Conservation (phyloP, 2,888 invertebrate genomes). For the Dascillus cervinus region DNA sequence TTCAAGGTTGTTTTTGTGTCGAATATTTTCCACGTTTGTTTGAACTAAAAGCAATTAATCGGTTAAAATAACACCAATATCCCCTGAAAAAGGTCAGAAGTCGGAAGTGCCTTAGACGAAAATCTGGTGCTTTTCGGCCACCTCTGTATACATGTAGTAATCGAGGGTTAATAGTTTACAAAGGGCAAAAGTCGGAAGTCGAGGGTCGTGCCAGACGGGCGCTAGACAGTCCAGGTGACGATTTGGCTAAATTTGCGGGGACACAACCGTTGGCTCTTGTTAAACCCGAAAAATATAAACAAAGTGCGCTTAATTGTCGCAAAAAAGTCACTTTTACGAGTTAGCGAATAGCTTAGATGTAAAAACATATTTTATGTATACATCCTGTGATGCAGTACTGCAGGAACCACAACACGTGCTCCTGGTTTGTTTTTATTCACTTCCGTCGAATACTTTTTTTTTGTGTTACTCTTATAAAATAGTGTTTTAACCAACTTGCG, state of each 20-base stretch:
- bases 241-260: too few species aligned
- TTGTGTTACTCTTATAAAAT: slow-evolving; percentile 13
- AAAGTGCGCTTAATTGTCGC: too few species aligned
- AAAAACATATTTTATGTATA: slow-evolving; percentile 9
- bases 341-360: too few species aligned
- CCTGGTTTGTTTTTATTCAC: slow-evolving; percentile 31
- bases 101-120: slow-evolving; percentile 4
- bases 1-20: too few species aligned
- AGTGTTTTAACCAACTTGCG: too few species aligned
- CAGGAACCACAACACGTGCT: slow-evolving; percentile 32
- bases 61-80: background rate
- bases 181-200: slow-evolving; percentile 18
- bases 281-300: too few species aligned
- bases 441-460: slow-evolving; percentile 24
- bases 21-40: too few species aligned
- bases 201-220: slow-evolving; percentile 18
- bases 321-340: too few species aligned
- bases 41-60: background rate
- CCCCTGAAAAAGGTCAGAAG: background rate
- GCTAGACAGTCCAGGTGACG: slow-evolving; percentile 21
- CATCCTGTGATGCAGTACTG: slow-evolving; percentile 15
- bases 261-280: too few species aligned
- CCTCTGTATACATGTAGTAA: slow-evolving; percentile 8
- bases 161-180: slow-evolving; percentile 11
- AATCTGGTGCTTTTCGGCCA: slow-evolving; percentile 5